Evolutionary conservation across 2,797 vertebrate genomes (phyloP).

Genomic region (Cebuella pygmaea): DNA sequence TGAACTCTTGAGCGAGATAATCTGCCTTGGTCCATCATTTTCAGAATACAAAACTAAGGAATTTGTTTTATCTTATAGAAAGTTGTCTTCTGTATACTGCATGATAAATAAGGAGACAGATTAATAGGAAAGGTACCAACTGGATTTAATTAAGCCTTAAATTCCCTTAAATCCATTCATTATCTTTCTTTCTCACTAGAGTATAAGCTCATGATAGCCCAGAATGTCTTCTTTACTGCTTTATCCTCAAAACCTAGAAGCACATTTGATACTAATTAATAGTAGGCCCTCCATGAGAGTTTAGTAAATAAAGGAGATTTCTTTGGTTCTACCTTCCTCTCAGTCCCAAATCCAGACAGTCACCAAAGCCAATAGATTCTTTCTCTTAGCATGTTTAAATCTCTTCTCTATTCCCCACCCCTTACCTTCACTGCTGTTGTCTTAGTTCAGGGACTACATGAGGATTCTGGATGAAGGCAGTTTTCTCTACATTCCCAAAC

Average conservation of each 20-base stretch:
- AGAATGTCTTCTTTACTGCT: background rate
- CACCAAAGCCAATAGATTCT: background rate
- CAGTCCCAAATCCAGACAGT: background rate
- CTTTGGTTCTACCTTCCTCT: background rate
- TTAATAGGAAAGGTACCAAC: conserved; percentile 48
- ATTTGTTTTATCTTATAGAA: conserved; percentile 54
- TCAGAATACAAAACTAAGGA: conserved; percentile 50
- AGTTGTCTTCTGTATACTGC: conserved; percentile 24
- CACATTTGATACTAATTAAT: background rate
- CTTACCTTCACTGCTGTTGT: background rate
- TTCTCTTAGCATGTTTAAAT: background rate
- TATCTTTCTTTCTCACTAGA: conserved; percentile 46
- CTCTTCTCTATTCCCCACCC: background rate
- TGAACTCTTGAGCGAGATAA: background rate
- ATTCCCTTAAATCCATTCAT: conserved; percentile 52
- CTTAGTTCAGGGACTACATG: background rate
- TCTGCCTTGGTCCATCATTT: background rate
- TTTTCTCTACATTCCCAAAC: background rate
- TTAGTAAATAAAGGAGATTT: background rate
- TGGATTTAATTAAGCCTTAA: conserved; percentile 55
- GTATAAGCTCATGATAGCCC: background rate
- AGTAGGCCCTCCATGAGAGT: background rate
- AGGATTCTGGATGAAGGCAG: background rate
- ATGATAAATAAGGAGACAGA: conserved; percentile 57
- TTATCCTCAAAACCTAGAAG: background rate